A percentile compares a stretch with the other conserved stretches of the same genome.
phyloP scores from a whole-genome alignment of 1,140 invertebrate species.

The Brachystomella parvula region DNA sequence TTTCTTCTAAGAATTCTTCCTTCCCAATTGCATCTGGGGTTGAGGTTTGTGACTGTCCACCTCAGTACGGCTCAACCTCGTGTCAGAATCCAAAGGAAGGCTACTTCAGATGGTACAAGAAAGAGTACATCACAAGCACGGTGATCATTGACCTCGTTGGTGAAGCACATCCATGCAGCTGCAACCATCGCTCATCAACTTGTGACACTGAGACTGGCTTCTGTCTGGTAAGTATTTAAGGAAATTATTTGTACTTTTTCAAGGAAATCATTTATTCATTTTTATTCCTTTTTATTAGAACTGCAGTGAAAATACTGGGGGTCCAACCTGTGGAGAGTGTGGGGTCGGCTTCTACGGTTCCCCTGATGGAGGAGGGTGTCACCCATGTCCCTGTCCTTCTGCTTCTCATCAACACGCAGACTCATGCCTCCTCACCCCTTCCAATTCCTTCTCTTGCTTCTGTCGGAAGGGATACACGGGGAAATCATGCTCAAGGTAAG shows the following conservation, averaged over 20 bases:
- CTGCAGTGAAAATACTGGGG: slow-evolving; percentile 71
- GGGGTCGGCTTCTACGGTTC: slow-evolving; percentile 76
- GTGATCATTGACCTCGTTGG: slow-evolving; percentile 65
- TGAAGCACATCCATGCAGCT: slow-evolving; percentile 69
- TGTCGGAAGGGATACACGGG: slow-evolving; percentile 56
- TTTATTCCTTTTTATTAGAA: slow-evolving; percentile 62
- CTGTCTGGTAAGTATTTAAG: slow-evolving; percentile 59
- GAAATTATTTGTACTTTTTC: neutral
- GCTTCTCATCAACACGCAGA: slow-evolving; percentile 62
- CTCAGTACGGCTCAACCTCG: slow-evolving; percentile 66
- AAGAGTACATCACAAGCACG: slow-evolving; percentile 48
- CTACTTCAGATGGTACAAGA: slow-evolving; percentile 64
- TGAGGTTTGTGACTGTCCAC: slow-evolving; percentile 79
- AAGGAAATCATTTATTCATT: slow-evolving; percentile 5
- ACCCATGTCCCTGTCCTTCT: slow-evolving; percentile 75
- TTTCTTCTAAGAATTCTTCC: too few species aligned
- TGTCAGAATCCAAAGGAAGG: slow-evolving; percentile 82
- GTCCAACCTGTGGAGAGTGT: slow-evolving; percentile 65
- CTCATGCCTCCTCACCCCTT: slow-evolving; percentile 53
- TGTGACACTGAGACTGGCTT: slow-evolving; percentile 78
- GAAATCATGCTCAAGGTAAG: slow-evolving; percentile 53
- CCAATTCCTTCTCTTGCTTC: slow-evolving; percentile 41
- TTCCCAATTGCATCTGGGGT: slow-evolving; percentile 77
- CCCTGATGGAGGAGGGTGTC: slow-evolving; percentile 48
- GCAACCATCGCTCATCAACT: slow-evolving; percentile 65